phyloP scores from a whole-genome alignment of 2,113 vertebrate species.

The Solenodon paradoxus region DNA sequence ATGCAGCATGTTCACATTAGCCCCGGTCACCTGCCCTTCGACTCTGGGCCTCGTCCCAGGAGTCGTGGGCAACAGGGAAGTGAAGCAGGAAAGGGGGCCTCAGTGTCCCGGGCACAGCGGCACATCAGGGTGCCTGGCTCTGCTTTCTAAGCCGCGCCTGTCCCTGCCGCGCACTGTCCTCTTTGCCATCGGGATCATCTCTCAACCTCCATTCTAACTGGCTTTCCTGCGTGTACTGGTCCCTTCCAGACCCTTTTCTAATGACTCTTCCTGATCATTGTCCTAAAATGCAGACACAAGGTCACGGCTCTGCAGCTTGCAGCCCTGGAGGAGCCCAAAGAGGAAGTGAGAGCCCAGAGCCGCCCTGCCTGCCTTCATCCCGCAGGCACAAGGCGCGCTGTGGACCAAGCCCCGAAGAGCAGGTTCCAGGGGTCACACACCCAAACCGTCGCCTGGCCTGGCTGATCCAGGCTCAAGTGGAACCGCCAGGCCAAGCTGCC shows the following conservation, averaged over 20 bases:
- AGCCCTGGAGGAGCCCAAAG: not conserved
- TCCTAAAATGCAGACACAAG: not conserved
- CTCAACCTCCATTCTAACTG: not conserved
- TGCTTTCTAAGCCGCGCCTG: not conserved
- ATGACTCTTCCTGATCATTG: not conserved
- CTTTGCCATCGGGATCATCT: no score
- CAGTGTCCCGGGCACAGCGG: no score
- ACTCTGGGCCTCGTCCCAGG: not conserved
- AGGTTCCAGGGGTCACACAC: not conserved
- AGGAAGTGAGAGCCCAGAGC: not conserved
- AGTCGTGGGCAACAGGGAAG: no score
- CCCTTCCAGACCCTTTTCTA: not conserved
- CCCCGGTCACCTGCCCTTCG: not conserved
- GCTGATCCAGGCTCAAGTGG: not conserved
- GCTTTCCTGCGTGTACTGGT: not conserved
- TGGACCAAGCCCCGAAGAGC: not conserved
- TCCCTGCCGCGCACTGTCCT: not conserved
- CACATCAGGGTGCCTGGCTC: not conserved
- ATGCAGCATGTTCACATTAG: not conserved
- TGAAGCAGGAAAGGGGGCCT: not conserved
- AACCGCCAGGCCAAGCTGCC: no score
- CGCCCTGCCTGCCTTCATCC: not conserved
- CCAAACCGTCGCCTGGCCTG: not conserved
- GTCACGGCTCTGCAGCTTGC: not conserved
- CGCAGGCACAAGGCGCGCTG: no score